Percentiles rank a stretch among this genome's conserved stretches.
Evolutionary conservation across 2,888 invertebrate genomes (phyloP).

Genomic region (Allacma fusca): DNA sequence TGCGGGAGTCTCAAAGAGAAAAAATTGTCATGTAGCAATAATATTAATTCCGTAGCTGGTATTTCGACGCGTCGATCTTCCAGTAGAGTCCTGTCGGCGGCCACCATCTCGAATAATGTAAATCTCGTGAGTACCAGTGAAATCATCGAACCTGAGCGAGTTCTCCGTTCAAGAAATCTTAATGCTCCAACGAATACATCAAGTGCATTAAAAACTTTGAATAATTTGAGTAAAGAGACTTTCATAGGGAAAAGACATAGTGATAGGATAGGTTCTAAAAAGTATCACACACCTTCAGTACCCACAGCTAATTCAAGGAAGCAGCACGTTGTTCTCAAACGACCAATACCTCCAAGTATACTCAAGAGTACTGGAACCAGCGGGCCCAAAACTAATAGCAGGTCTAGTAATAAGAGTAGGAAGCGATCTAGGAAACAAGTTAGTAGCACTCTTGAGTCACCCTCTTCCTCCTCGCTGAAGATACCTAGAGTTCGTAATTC

Average conservation of each 20-base stretch:
- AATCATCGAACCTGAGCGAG: conserved; percentile 42
- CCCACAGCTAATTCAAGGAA: conserved; percentile 21
- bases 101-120: not conserved
- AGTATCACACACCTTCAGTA: conserved; percentile 17
- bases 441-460: conserved; percentile 5
- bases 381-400: conserved; percentile 13
- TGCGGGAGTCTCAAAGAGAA: conserved; percentile 31
- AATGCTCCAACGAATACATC: conserved; percentile 47
- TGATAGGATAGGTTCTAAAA: conserved; percentile 24
- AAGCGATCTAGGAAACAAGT: not conserved
- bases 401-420: not conserved
- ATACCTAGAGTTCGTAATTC: not conserved
- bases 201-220: conserved; percentile 30
- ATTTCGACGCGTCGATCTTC: conserved; percentile 48
- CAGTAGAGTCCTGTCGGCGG: conserved; percentile 31
- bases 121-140: conserved; percentile 7
- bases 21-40: conserved; percentile 25
- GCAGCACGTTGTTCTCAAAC: conserved; percentile 21
- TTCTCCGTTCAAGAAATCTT: conserved; percentile 56
- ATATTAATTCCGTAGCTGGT: not conserved
- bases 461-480: not conserved
- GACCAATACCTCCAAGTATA: conserved; percentile 14
- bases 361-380: conserved; percentile 16
- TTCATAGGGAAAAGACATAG: conserved; percentile 32
- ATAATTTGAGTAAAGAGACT: conserved; percentile 29